phyloP scores from a whole-genome alignment of 2,888 invertebrate species.

The Drosophila kokeensis region DNA sequence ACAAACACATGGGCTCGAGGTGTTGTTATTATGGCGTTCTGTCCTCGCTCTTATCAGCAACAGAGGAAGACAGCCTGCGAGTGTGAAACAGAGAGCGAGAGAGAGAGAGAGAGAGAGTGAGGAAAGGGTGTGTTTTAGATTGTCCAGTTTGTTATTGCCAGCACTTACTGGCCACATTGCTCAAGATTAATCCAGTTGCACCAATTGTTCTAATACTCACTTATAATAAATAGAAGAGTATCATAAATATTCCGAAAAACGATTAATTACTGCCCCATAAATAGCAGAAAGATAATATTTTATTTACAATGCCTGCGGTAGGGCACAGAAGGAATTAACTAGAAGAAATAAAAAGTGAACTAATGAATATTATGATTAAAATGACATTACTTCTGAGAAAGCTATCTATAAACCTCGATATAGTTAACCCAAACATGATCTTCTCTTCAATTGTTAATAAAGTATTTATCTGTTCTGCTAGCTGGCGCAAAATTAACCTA shows the following conservation, averaged over 20 bases:
- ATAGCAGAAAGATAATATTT: not conserved
- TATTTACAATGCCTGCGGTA: not conserved
- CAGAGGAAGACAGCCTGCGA: constrained; percentile 26
- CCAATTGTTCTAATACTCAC: constrained; percentile 9
- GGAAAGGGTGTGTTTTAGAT: not conserved
- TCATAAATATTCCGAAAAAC: not conserved
- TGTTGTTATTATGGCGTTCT: constrained; percentile 64
- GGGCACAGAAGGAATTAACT: not conserved
- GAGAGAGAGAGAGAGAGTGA: not conserved
- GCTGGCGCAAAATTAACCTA: not conserved
- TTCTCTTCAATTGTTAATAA: not conserved
- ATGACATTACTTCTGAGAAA: not conserved
- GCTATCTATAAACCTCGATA: not conserved
- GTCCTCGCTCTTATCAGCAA: constrained; percentile 57
- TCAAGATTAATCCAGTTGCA: constrained; percentile 30
- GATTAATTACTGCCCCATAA: not conserved
- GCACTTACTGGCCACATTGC: constrained; percentile 1
- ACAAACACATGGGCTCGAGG: constrained; percentile 41
- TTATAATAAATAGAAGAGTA: not conserved
- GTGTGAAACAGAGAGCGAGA: not conserved
- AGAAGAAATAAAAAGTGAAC: not conserved
- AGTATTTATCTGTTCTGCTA: not conserved
- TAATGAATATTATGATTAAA: not conserved
- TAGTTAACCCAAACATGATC: not conserved
- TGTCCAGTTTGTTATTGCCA: constrained; percentile 11